phyloP scores from a whole-genome alignment of 2,797 vertebrate species.

The Adrianichthys oophorus region DNA sequence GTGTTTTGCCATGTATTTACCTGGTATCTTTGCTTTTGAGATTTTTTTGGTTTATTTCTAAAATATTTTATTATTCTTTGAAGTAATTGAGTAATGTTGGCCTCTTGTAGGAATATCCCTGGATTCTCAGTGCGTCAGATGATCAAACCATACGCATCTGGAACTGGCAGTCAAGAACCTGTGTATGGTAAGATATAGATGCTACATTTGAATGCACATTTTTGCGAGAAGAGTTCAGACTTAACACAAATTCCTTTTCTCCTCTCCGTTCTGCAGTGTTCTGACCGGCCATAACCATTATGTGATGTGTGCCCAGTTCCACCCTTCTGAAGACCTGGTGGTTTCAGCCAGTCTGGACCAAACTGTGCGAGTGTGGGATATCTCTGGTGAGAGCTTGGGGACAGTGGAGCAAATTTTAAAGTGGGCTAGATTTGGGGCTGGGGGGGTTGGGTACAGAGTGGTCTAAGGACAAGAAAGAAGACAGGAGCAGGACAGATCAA shows the following conservation, averaged over 20 bases:
- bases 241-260: neutral
- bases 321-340: slow-evolving; percentile 94
- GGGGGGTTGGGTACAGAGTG: slow-evolving; percentile 39
- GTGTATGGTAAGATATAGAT: slow-evolving; percentile 85
- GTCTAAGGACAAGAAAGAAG: slow-evolving; percentile 37
- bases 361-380: slow-evolving; percentile 98
- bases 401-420: slow-evolving; percentile 36
- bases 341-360: slow-evolving; percentile 97
- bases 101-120: slow-evolving; percentile 88
- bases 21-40: neutral
- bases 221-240: neutral
- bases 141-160: slow-evolving; percentile 98
- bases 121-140: slow-evolving; percentile 97
- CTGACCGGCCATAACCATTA: slow-evolving; percentile 97
- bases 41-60: neutral
- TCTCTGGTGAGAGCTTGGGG: slow-evolving; percentile 89
- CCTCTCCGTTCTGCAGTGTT: slow-evolving; percentile 75
- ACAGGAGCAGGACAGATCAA: slow-evolving; percentile 16
- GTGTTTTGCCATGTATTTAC: no score
- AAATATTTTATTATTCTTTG: neutral
- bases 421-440: slow-evolving; percentile 34
- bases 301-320: slow-evolving; percentile 98
- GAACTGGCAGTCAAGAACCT: slow-evolving; percentile 98
- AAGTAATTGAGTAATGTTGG: neutral
- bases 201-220: neutral